A percentile compares a stretch with the other conserved stretches of the same genome.
Evolutionary conservation across 2,113 vertebrate genomes (phyloP).

Genomic region (Corythaixoides concolor): DNA sequence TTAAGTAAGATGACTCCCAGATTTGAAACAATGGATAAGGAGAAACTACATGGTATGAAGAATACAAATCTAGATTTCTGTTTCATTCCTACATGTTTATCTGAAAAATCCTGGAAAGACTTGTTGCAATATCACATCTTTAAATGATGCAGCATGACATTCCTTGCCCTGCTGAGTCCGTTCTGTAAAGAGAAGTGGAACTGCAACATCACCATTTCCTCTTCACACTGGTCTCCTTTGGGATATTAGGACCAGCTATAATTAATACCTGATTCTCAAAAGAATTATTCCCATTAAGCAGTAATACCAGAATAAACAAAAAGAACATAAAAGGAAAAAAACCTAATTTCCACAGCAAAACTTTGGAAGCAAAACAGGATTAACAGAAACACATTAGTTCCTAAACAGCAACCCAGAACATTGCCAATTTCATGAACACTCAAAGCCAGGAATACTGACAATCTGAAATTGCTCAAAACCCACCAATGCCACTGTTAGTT

Average conservation of each 20-base stretch:
- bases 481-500: neutral
- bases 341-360: neutral
- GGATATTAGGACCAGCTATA: neutral
- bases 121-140: neutral
- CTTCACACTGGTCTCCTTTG: neutral
- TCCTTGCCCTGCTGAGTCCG: neutral
- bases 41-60: rapidly evolving
- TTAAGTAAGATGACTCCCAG: neutral
- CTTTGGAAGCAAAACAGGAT: neutral
- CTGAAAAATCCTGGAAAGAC: neutral
- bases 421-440: neutral
- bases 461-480: neutral
- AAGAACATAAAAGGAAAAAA: neutral
- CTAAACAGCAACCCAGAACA: neutral
- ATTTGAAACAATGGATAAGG: neutral
- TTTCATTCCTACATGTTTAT: neutral
- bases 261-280: neutral
- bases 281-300: neutral
- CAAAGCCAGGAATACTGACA: neutral
- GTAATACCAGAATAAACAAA: neutral
- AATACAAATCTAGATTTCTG: neutral
- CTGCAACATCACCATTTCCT: neutral
- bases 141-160: neutral
- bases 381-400: neutral
- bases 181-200: neutral